Percentiles rank a stretch among this genome's conserved stretches.
These are phyloP conservation scores for Ianthella basta DNA, from an alignment of 37 sponge, comb jelly and placozoan genomes.

Conservation along the genomic window DNA sequence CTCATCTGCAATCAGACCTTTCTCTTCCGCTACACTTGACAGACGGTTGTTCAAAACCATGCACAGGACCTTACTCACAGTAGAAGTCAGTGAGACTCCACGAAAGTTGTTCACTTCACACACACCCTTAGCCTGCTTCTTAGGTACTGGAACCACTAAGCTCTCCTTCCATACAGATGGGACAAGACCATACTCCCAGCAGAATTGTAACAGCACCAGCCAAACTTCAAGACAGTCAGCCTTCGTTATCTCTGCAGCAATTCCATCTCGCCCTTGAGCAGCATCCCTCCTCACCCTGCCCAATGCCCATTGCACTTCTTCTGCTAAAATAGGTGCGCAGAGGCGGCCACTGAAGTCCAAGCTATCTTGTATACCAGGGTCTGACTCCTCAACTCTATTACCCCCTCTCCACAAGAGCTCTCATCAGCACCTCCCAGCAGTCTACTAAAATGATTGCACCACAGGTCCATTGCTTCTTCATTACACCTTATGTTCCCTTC, in stretches of 20 bases:
- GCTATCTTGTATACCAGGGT: background rate
- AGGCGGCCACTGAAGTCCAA: background rate
- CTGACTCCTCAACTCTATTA: background rate
- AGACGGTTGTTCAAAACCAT: too few relatives aligned
- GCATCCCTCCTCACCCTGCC: background rate
- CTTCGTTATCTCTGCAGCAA: background rate
- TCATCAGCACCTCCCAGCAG: conserved; percentile 11
- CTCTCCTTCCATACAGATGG: too few relatives aligned
- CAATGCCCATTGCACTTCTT: background rate
- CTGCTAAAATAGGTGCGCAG: background rate
- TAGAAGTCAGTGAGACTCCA: too few relatives aligned
- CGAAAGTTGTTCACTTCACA: too few relatives aligned
- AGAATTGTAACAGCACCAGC: too few relatives aligned
- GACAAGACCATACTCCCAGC: too few relatives aligned
- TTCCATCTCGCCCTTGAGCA: background rate
- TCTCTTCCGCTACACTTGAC: too few relatives aligned
- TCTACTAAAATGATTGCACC: background rate
- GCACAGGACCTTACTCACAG: too few relatives aligned
- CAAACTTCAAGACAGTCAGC: background rate
- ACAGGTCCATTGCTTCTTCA: background rate
- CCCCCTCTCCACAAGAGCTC: background rate
- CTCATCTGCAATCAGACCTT: too few relatives aligned
- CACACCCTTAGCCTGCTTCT: too few relatives aligned
- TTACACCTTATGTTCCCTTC: background rate
- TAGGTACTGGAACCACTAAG: too few relatives aligned